A percentile compares a stretch with the other conserved stretches of the same genome.
These are phyloP conservation scores for Oligia strigilis DNA, from an alignment of 2,888 invertebrate species.

Conservation along the genomic window DNA sequence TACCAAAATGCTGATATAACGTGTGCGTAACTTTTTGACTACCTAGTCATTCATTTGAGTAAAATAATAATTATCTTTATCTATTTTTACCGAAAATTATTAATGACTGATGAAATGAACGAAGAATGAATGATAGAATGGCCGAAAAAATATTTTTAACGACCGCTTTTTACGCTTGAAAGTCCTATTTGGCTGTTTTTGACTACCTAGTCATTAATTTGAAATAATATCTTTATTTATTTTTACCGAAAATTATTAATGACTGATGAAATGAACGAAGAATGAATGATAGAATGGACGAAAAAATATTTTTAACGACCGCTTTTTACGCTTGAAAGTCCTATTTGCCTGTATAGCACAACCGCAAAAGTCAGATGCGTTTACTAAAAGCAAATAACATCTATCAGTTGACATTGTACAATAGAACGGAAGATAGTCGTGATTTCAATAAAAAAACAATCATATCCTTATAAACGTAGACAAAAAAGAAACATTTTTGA, in stretches of 20 bases:
- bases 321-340: background rate
- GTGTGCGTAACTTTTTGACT: background rate
- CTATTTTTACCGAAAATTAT: background rate
- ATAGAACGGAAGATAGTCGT: conserved; percentile 47
- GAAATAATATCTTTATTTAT: background rate
- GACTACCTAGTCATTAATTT: background rate
- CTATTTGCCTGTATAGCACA: background rate
- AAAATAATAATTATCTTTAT: background rate
- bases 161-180: background rate
- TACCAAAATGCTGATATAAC: background rate
- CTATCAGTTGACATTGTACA: conserved; percentile 27
- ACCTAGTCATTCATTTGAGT: background rate
- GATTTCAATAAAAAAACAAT: conserved; percentile 44
- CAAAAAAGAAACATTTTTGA: conserved; percentile 15
- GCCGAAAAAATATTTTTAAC: too few species aligned
- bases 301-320: too few species aligned
- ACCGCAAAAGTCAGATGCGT: conserved; percentile 3
- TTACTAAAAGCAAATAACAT: conserved; percentile 29
- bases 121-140: too few species aligned
- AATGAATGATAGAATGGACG: too few species aligned
- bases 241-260: background rate
- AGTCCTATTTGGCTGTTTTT: background rate
- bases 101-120: too few species aligned
- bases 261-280: too few species aligned
- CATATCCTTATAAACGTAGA: conserved; percentile 51